Base-by-base conservation (phyloP, 2,888 invertebrate genomes). In the Altica lythri region DNA sequence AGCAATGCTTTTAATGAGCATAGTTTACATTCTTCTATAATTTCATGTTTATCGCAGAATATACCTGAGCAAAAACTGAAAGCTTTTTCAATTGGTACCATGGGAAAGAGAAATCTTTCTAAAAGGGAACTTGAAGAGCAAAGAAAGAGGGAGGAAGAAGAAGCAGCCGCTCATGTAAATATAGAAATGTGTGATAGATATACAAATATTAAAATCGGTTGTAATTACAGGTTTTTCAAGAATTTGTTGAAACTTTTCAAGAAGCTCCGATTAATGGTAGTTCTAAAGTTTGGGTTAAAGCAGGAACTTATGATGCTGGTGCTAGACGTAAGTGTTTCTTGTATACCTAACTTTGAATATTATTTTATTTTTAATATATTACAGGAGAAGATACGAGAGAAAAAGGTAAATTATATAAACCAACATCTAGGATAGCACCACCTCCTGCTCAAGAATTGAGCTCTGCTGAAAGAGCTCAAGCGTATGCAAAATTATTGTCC, bases 221-320 rank as follows among this genome's bases (percentile, higher is more conserved):
- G 19, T 2, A n/a, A 16, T 34, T 16, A n/a, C 67, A 90, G 88
- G 95, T 92, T 0, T 97, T 95, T 76, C 92, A 96, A 81, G 96
- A 97, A 75, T 98, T 97, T 82, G 93, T 97, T 34, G 95, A 94
- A 64, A 94, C 95, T 4, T 98, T 98, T 78, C 93, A 95, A 83
- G 95, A 95, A 65, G 84, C 86, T 0, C 88, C 90, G 0, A 83
- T 85, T 46, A 83, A 83, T 66, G 86, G 89, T 10, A 67, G 69
- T 47, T 82, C 81, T 40, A 97, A 96, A 79, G 89, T 96, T 34
- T 99, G 99, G 95, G 92, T 99, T 4, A 95, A 97, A 78, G 98
- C 97, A 52, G 97, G 95, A 47, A 93, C 95, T 1, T 97, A 97
- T 69, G 95, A 96, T 85, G 93, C 95, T 43, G 94, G 94, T 17